These are phyloP conservation scores for Neotoxoptera formosana DNA, from an alignment of 1,140 invertebrate species.

Conservation along the genomic window DNA sequence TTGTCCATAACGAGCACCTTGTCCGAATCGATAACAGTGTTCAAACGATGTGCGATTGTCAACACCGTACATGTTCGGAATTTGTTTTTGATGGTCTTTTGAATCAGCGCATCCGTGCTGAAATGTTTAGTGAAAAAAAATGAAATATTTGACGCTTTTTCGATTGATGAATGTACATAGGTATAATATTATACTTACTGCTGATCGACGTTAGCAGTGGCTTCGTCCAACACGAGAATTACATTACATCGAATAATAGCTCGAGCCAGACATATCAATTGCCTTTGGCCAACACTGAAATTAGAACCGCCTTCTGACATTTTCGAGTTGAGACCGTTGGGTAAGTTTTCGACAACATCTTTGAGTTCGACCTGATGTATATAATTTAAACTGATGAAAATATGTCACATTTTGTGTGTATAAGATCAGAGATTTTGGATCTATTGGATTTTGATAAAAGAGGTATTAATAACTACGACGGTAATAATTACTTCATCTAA, in stretches of 20 bases:
- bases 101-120: constrained; percentile 75
- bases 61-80: constrained; percentile 74
- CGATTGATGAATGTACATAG: neutral
- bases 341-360: constrained; percentile 60
- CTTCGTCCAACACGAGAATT: constrained; percentile 75
- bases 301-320: constrained; percentile 72
- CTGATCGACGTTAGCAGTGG: constrained; percentile 77
- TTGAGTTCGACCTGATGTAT: constrained; percentile 61
- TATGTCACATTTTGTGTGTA: neutral
- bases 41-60: neutral
- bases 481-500: constrained; percentile 66
- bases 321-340: constrained; percentile 60
- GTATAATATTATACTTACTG: constrained; percentile 70
- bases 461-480: neutral
- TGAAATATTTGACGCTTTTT: neutral
- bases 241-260: constrained; percentile 80
- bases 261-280: constrained; percentile 83
- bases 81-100: constrained; percentile 73
- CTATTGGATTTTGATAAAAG: neutral
- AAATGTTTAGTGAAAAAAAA: neutral
- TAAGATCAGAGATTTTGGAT: neutral
- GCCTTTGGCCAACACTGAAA: constrained; percentile 85
- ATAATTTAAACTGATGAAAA: neutral
- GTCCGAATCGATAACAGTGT: neutral
- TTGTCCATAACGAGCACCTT: constrained; percentile 74